Conservation (phyloP, 1,140 invertebrate species). For the Ctenoplectra terminalis region DNA sequence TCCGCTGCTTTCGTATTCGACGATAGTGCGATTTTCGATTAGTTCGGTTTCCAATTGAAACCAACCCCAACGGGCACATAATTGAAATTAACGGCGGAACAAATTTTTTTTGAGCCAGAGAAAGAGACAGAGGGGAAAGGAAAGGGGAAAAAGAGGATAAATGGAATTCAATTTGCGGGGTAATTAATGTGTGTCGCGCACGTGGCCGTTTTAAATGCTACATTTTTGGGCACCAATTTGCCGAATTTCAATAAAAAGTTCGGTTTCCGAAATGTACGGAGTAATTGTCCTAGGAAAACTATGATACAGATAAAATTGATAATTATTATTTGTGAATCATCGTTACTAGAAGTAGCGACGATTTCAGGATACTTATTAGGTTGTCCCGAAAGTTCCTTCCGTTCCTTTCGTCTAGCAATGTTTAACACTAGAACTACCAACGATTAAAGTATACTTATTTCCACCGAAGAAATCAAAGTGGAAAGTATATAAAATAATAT, state of each 20-base stretch:
- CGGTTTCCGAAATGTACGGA: neutral
- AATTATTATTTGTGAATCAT: neutral
- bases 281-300: neutral
- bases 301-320: neutral
- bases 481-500: too few relatives aligned
- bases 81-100: slow-evolving; percentile 41
- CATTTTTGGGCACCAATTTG: neutral
- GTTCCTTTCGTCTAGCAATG: too few relatives aligned
- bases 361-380: too few relatives aligned
- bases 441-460: too few relatives aligned
- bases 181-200: slow-evolving; percentile 23
- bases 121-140: neutral
- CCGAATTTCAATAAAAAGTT: neutral
- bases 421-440: too few relatives aligned
- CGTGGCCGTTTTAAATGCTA: neutral
- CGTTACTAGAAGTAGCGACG: too few relatives aligned
- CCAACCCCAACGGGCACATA: slow-evolving; percentile 5
- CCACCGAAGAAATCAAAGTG: too few relatives aligned
- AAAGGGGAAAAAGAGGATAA: neutral
- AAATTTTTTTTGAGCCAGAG: slow-evolving; percentile 10
- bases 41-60: slow-evolving; percentile 30
- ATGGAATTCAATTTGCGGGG: slow-evolving; percentile 27
- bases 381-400: too few relatives aligned
- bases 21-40: slow-evolving; percentile 26
- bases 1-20: slow-evolving; percentile 7